These are phyloP conservation scores for Venusia cambrica DNA, from an alignment of 2,888 invertebrate species.

Conservation along the genomic window DNA sequence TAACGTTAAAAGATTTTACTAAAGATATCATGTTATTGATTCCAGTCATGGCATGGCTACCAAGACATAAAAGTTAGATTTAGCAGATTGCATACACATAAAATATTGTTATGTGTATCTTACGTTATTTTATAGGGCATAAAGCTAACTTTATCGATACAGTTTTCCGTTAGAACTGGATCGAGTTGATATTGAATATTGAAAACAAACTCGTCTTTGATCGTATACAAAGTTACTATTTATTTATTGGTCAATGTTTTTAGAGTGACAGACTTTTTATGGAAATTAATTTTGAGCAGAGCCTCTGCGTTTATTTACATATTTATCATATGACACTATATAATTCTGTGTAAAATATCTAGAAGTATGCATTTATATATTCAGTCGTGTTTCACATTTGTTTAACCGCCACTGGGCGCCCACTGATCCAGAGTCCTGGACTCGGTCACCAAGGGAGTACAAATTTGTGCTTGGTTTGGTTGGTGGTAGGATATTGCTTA, in stretches of 20 bases:
- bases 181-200: slow-evolving; percentile 42
- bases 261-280: background rate
- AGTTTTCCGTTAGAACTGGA: slow-evolving; percentile 55
- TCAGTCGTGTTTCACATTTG: no score
- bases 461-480: no score
- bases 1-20: slow-evolving; percentile 1
- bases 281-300: no score
- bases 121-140: slow-evolving; percentile 69
- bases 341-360: no score
- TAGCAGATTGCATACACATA: slow-evolving; percentile 69
- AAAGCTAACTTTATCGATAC: slow-evolving; percentile 64
- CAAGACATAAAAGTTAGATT: slow-evolving; percentile 67
- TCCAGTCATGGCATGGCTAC: slow-evolving; percentile 9
- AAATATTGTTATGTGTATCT: slow-evolving; percentile 74
- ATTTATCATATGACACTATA: no score
- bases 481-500: no score
- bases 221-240: slow-evolving; percentile 11
- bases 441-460: no score
- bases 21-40: slow-evolving; percentile 13
- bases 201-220: slow-evolving; percentile 17
- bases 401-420: no score
- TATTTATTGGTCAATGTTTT: slow-evolving; percentile 12
- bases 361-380: no score
- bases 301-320: no score
- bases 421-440: no score